Evolutionary conservation across 2,113 vertebrate genomes (phyloP).

Genomic region (Saccopteryx bilineata): DNA sequence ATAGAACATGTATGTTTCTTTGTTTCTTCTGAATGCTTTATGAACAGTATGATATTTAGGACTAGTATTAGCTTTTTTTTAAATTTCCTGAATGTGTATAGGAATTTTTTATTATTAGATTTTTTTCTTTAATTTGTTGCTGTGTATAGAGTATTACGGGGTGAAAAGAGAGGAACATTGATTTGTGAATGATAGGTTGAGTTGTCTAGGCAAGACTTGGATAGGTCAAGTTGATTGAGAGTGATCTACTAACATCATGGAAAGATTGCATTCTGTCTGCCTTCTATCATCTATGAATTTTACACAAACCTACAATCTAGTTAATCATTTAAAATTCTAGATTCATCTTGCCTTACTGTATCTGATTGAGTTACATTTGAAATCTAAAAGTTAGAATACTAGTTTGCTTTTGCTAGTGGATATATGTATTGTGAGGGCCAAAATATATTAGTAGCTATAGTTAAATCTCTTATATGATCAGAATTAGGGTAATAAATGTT

Average conservation of each 20-base stretch:
- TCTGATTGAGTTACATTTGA: not conserved
- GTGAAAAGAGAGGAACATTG: not conserved
- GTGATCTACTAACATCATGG: conserved; percentile 39
- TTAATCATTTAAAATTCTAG: conserved; percentile 63
- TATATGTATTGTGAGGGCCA: not conserved
- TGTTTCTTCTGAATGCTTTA: conserved; percentile 17
- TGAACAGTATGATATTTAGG: conserved; percentile 36
- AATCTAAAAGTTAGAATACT: conserved; percentile 27
- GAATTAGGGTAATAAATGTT: not conserved
- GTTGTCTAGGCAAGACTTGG: not conserved
- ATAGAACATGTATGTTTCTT: not conserved
- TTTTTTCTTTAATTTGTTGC: conserved; percentile 27
- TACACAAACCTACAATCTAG: conserved; percentile 40
- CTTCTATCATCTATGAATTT: conserved; percentile 55
- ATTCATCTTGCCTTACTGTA: not conserved
- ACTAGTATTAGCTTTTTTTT: not conserved
- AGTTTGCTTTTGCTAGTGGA: not conserved
- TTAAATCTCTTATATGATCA: conserved; percentile 36
- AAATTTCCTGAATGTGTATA: conserved; percentile 13
- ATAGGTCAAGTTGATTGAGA: conserved; percentile 22
- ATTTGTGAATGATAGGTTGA: conserved; percentile 32
- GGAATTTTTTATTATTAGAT: not conserved
- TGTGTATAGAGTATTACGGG: not conserved
- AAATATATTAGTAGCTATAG: conserved; percentile 22
- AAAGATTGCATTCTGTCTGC: conserved; percentile 12